A percentile compares a stretch with the other conserved stretches of the same genome.
These are phyloP conservation scores for Stegodyphus dumicola DNA, from an alignment of 1,140 invertebrate species.

Conservation along the genomic window DNA sequence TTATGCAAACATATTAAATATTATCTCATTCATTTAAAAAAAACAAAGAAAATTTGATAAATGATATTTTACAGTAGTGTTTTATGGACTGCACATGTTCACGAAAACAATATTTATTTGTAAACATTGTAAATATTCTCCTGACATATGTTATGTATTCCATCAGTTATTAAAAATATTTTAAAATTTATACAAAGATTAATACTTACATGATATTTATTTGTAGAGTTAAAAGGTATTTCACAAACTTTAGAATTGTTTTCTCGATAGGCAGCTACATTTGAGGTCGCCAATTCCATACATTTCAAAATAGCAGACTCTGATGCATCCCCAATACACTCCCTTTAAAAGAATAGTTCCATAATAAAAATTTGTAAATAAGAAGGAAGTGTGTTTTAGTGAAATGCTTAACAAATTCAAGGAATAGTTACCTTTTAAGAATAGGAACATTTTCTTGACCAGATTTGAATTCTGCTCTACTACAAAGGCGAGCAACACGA, in stretches of 20 bases:
- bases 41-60: too few species aligned
- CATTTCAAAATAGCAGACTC: slow-evolving; percentile 68
- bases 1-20: too few species aligned
- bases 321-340: slow-evolving; percentile 67
- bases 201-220: slow-evolving; percentile 71
- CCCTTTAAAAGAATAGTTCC: slow-evolving; percentile 67
- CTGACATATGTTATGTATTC: too few species aligned
- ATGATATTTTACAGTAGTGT: too few species aligned
- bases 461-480: slow-evolving; percentile 65
- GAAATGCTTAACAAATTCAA: too few species aligned
- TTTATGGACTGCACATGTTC: too few species aligned
- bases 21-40: too few species aligned
- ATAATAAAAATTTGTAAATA: too few species aligned
- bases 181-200: not conserved
- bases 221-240: slow-evolving; percentile 71
- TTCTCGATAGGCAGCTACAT: slow-evolving; percentile 63
- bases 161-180: too few species aligned
- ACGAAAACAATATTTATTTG: too few species aligned
- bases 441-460: slow-evolving; percentile 69
- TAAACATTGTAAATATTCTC: too few species aligned
- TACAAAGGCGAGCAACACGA: slow-evolving; percentile 65
- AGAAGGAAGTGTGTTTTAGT: too few species aligned
- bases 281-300: slow-evolving; percentile 66
- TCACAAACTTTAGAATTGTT: slow-evolving; percentile 67
- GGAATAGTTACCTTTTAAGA: slow-evolving; percentile 77